Evolutionary conservation across 2,113 vertebrate species (phyloP), one percentile per base, ranked within the genome.

Genomic region (Phrynocephalus versicolor): DNA sequence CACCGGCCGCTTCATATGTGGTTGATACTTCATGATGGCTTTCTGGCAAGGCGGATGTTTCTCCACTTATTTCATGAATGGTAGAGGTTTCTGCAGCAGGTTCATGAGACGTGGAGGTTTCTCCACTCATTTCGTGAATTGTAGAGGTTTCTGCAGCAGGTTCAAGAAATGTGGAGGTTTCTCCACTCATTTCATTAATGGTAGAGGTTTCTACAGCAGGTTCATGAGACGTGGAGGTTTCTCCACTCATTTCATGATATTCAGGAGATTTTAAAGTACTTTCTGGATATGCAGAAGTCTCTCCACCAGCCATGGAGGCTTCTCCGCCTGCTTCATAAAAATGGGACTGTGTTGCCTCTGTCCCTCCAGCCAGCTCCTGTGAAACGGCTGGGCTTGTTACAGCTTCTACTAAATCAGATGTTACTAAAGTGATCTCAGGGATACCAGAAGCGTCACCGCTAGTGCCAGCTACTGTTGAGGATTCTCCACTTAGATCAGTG

Each of bases 361-460:
- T 93, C 87, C 88, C 89, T 41, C 95, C 96, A 67, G 95, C 96
- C 1, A 97, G 90, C 91, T 98, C 97, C 84, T 96, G 94, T 77
- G 94, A 94, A 65, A 94, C 57, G 0, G 85, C 92, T 65, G 94
- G 92, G 79, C 92, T 91, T n/a, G 96, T 96, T 39, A 96, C 93
- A 51, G 89, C 87, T 85, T 97, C 96, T 76, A 95, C 45, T 27
- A 96, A 93, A 85, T 96, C 96, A 27, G 96, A 95, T 51, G 94
- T 94, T 83, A 94, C 91, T 55, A 97, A 90, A 62, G 95, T 96
- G 79, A 96, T 85, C 87, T 97, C 96, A 58, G 95, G 94, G 88
- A 97, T 82, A 10, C 95, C 96, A 0, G 95, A 96, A 72, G 62
- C 16, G 37, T 96, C 94, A n/a, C 96, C 96, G 2, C 96, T 97